These are phyloP conservation scores for Phodopus roborovskii DNA, from an alignment of 2,113 vertebrate genomes.

Conservation along the genomic window DNA sequence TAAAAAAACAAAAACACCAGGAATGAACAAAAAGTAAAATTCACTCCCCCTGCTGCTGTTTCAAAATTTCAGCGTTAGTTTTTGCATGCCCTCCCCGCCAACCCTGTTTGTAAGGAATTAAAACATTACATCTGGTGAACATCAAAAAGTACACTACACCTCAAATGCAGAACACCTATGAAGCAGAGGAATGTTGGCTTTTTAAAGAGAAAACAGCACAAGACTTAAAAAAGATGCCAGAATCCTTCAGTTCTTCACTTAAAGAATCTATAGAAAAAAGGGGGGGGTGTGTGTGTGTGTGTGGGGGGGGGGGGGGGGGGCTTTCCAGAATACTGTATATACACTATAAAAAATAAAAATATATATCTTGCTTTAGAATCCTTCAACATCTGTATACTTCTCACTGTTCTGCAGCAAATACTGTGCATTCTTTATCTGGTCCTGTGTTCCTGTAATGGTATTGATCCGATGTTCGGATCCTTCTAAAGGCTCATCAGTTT, in stretches of 20 bases:
- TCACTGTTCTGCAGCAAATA: slow-evolving; percentile 83
- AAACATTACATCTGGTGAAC: slow-evolving; percentile 92
- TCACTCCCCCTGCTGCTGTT: slow-evolving; percentile 89
- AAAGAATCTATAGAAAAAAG: slow-evolving; percentile 98
- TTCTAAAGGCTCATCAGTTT: no score
- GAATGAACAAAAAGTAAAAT: slow-evolving; percentile 82
- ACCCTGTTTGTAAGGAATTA: no score
- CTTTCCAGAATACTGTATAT: slow-evolving; percentile 99
- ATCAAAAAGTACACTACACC: slow-evolving; percentile 91
- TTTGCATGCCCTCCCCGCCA: no score
- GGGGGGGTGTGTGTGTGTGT: no score
- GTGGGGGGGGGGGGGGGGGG: no score
- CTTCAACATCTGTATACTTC: no score
- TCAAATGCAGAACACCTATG: slow-evolving; percentile 95
- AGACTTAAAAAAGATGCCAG: slow-evolving; percentile 89
- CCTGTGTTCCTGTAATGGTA: no score
- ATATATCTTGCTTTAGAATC: no score
- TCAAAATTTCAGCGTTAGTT: slow-evolving; percentile 55
- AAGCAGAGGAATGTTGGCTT: slow-evolving; percentile 98
- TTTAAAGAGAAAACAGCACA: slow-evolving; percentile 94
- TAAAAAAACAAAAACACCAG: no score
- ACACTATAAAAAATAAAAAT: no score
- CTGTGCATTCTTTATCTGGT: no score
- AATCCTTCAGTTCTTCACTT: slow-evolving; percentile 94
- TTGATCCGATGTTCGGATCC: no score